Evolutionary conservation across 2,113 vertebrate genomes (phyloP), one percentile per base, ranked within the genome.

Genomic region (Urocynchramus pylzowi): DNA sequence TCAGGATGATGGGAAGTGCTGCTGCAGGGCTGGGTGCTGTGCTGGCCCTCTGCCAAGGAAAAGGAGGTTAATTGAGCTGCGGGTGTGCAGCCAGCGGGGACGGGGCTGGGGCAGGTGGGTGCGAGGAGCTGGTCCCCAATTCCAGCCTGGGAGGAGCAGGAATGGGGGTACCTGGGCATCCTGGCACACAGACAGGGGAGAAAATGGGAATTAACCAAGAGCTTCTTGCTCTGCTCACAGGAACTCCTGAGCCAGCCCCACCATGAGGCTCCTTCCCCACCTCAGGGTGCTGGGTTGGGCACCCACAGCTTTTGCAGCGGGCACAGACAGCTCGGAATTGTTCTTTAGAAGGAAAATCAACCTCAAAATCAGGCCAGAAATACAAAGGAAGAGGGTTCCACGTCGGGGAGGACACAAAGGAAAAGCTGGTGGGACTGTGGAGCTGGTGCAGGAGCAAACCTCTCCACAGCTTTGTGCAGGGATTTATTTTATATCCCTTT

Each of bases 11-110:
- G 87, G 92, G 87, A 63, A 87, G 78, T 0, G 74, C 21, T 4
- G 14, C 78, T 2, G 10, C 6, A 12, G 15, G 0, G 5, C 70
- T 28, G 67, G 89, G 87, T 20, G 1, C 68, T 4, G 6, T 0
- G 4, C 67, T 90, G 94, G 93, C 78, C 60, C 47, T 45, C 5
- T 4, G 93, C 94, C 95, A 96, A 42, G 77, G 49, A 73, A 91
- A 97, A 95, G 7, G n/a, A 71, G 96, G 89, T 96, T 96, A 94
- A 95, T 50, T 65, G 93, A 87, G 87, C 33, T 30, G 87, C 26
- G 73, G 84, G 92, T 35, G 61, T 2, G 28, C 71, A 64, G 67
- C 2, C 3, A 95, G 82, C 33, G 2, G 83, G 53, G 70, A 31
- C 1, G 0, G 8, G 14, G 61, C 30, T 23, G 1, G 28, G n/a